Evolutionary conservation across 2,888 invertebrate species (phyloP).

Genomic region (Ferdinandea cuprea): DNA sequence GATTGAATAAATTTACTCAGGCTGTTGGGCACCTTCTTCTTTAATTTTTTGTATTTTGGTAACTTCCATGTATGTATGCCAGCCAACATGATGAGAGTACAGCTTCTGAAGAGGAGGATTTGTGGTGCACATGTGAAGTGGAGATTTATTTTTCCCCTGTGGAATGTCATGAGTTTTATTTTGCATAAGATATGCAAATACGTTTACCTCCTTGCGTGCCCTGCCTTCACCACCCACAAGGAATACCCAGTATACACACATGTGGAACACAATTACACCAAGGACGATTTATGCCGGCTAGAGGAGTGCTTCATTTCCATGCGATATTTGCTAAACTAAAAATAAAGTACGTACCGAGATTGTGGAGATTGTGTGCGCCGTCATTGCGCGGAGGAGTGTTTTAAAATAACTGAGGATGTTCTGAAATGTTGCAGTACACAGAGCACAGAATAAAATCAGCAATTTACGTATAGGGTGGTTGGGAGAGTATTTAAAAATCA

Average conservation of each 20-base stretch:
- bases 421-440: constrained; percentile 19
- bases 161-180: constrained; percentile 60
- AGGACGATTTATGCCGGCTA: constrained; percentile 62
- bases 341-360: constrained; percentile 37
- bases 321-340: constrained; percentile 51
- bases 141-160: constrained; percentile 64
- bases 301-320: constrained; percentile 31
- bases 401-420: constrained; percentile 44
- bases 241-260: constrained; percentile 10
- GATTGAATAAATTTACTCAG: constrained; percentile 59
- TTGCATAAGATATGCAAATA: constrained; percentile 70
- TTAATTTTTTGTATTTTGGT: no score
- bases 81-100: constrained; percentile 37
- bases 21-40: not conserved
- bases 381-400: constrained; percentile 36
- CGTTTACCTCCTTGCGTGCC: constrained; percentile 20
- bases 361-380: constrained; percentile 42
- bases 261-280: constrained; percentile 46
- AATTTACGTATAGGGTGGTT: no score
- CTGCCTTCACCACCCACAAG: constrained; percentile 13
- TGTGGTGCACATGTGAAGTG: constrained; percentile 51
- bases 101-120: constrained; percentile 24
- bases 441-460: constrained; percentile 2
- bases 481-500: no score
- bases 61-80: not conserved